These are phyloP conservation scores for Anableps anableps DNA, from an alignment of 2,797 vertebrate species.

Conservation along the genomic window DNA sequence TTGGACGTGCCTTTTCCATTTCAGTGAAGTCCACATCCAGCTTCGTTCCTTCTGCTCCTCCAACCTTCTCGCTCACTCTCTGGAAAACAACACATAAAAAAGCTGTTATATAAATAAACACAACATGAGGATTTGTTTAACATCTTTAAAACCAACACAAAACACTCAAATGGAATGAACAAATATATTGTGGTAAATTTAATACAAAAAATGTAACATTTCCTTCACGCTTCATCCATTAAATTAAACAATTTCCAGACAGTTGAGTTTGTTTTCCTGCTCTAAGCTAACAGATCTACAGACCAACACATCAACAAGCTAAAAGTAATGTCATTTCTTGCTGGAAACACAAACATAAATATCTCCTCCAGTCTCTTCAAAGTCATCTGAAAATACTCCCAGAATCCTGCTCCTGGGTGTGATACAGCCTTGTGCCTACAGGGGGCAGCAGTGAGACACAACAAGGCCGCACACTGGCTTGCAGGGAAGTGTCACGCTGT, in stretches of 20 bases:
- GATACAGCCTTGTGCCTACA: conserved; percentile 47
- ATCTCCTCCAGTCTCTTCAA: conserved; percentile 9
- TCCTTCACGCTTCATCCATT: not conserved
- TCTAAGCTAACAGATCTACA: not conserved
- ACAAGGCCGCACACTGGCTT: conserved; percentile 56
- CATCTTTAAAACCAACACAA: not conserved
- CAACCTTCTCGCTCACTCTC: conserved; percentile 97
- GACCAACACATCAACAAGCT: not conserved
- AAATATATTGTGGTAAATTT: not conserved
- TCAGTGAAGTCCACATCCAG: conserved; percentile 93
- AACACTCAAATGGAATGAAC: not conserved
- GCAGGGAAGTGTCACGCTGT: conserved; percentile 41
- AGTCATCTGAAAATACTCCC: conserved; percentile 33
- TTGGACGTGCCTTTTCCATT: conserved; percentile 90
- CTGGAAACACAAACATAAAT: conserved; percentile 25
- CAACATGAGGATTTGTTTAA: not conserved
- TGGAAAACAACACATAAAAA: conserved; percentile 68
- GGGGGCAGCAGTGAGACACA: conserved; percentile 60
- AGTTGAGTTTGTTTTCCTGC: not conserved
- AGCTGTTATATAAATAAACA: not conserved
- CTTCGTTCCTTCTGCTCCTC: conserved; percentile 95
- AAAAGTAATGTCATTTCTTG: not conserved
- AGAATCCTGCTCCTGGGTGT: conserved; percentile 30
- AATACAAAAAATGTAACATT: not conserved
- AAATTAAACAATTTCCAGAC: not conserved